These are phyloP conservation scores for Patagioenas fasciata DNA, from an alignment of 2,113 vertebrate genomes.

Conservation along the genomic window DNA sequence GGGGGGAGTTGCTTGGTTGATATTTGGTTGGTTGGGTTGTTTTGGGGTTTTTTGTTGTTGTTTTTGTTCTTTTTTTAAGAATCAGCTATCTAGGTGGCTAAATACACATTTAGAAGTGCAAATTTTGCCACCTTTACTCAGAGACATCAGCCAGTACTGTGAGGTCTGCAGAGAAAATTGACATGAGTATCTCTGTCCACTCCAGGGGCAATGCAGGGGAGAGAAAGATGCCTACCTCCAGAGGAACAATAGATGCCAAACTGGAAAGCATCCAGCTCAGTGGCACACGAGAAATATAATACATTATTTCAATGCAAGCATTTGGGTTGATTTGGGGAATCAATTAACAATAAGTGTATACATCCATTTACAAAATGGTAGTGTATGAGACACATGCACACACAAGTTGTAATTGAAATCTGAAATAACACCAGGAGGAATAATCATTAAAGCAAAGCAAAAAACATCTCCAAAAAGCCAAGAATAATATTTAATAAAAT, in stretches of 20 bases:
- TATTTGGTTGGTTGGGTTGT: no score
- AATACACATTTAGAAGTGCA: not conserved
- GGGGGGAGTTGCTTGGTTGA: no score
- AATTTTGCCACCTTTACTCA: not conserved
- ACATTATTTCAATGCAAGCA: conserved; percentile 63
- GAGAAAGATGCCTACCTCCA: not conserved
- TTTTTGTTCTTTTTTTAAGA: no score
- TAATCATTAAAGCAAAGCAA: conserved; percentile 68
- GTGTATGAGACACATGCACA: conserved; percentile 57
- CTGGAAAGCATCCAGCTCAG: conserved; percentile 63
- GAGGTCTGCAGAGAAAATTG: not conserved
- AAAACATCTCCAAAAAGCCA: conserved; percentile 66
- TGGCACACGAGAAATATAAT: conserved; percentile 68
- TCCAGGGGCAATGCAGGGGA: conserved; percentile 5
- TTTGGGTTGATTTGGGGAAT: conserved; percentile 69
- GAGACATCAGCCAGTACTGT: not conserved
- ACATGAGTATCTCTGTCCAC: not conserved
- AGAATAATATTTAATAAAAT: conserved; percentile 78
- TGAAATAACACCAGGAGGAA: conserved; percentile 76
- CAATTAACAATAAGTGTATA: conserved; percentile 75
- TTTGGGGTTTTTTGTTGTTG: no score
- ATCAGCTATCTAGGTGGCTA: not conserved
- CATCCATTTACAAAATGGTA: conserved; percentile 76
- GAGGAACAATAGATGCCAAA: conserved; percentile 21
- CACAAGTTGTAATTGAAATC: conserved; percentile 75